Evolutionary conservation across 2,888 invertebrate species (phyloP).

Genomic region (Elmis aenea): DNA sequence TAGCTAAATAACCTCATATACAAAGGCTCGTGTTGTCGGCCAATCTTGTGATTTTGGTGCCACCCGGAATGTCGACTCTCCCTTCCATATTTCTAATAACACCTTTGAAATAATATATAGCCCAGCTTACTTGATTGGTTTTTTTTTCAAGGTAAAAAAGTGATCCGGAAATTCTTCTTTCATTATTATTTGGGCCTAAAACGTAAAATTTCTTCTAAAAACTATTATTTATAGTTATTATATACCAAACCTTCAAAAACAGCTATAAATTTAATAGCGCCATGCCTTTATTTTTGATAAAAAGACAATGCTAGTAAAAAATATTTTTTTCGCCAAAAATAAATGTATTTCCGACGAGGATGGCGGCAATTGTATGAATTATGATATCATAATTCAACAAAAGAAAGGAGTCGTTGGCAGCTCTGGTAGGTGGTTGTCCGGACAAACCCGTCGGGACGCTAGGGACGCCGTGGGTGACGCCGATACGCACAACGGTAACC

Average conservation of each 20-base stretch:
- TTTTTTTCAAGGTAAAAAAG: slow-evolving; percentile 12
- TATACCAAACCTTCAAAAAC: slow-evolving; percentile 1
- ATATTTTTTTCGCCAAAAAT: slow-evolving; percentile 32
- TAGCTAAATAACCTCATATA: not conserved
- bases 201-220: slow-evolving; percentile 8
- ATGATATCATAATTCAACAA: slow-evolving; percentile 44
- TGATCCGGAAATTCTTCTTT: slow-evolving; percentile 14
- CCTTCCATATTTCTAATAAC: slow-evolving; percentile 20
- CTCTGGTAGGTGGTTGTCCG: slow-evolving; percentile 43
- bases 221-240: slow-evolving; percentile 13
- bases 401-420: slow-evolving; percentile 44
- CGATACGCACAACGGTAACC: slow-evolving; percentile 20
- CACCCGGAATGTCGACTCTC: slow-evolving; percentile 13
- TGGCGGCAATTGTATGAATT: slow-evolving; percentile 45
- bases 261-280: not conserved
- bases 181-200: slow-evolving; percentile 9
- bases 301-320: too few species aligned
- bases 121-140: slow-evolving; percentile 19
- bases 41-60: slow-evolving; percentile 12
- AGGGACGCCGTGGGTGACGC: slow-evolving; percentile 21
- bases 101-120: slow-evolving; percentile 18
- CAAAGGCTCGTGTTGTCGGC: not conserved
- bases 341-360: slow-evolving; percentile 42
- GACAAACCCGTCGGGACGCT: slow-evolving; percentile 31
- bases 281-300: too few species aligned